Conservation (phyloP, 1,140 invertebrate genomes). For the Anastrepha ludens region DNA sequence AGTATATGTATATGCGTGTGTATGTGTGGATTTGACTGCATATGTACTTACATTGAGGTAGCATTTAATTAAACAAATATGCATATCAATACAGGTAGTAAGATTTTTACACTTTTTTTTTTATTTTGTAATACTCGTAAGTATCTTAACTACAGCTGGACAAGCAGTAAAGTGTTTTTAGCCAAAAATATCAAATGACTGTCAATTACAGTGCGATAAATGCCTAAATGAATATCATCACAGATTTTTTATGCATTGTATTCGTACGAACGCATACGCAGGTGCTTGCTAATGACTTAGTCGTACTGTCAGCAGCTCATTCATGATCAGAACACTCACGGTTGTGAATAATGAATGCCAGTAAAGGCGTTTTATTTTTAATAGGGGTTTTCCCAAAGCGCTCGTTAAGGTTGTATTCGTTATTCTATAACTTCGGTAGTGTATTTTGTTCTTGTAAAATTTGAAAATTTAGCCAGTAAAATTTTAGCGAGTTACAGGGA, state of each 20-base stretch:
- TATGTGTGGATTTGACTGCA: neutral
- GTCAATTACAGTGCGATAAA: neutral
- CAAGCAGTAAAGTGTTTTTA: neutral
- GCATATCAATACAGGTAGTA: slow-evolving; percentile 16
- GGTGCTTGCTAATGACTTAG: slow-evolving; percentile 2
- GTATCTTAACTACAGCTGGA: neutral
- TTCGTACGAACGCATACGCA: neutral
- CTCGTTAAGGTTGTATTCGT: too few species aligned
- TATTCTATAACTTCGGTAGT: too few species aligned
- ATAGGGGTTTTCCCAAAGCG: too few species aligned
- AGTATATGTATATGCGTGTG: neutral
- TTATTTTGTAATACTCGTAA: neutral
- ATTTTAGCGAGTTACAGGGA: too few species aligned
- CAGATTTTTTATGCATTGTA: neutral
- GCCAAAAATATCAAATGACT: slow-evolving; percentile 3
- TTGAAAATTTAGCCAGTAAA: too few species aligned
- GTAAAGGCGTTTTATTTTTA: neutral
- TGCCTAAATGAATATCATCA: neutral
- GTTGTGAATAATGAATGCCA: neutral
- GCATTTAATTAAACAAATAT: neutral
- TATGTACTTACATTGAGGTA: neutral
- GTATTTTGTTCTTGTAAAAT: too few species aligned
- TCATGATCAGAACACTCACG: neutral
- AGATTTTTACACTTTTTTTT: neutral
- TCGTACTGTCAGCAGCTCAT: neutral